Conservation (phyloP, 2,888 invertebrate species). For the Oligia fasciuncula region DNA sequence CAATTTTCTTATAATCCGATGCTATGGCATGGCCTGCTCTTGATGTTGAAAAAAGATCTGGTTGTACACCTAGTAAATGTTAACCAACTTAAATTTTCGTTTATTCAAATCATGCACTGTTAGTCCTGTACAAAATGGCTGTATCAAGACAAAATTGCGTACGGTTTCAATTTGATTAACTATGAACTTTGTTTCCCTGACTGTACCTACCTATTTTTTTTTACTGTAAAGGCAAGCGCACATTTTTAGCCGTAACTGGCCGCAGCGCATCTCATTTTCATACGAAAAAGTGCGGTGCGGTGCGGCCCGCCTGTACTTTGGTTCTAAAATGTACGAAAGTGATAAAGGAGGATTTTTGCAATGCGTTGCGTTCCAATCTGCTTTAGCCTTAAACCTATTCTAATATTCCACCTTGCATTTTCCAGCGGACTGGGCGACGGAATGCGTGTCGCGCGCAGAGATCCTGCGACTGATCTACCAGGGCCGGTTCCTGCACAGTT, state of each 20-base stretch:
- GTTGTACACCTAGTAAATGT: background rate
- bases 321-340: background rate
- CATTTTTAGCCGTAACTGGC: background rate
- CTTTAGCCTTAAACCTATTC: background rate
- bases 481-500: constrained; percentile 99
- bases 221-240: background rate
- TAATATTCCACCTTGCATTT: constrained; percentile 11
- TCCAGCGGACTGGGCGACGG: constrained; percentile 98
- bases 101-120: background rate
- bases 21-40: background rate
- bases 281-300: background rate
- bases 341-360: background rate
- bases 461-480: constrained; percentile 99
- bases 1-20: background rate
- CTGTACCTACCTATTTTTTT: background rate
- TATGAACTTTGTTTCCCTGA: too few species aligned
- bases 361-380: background rate
- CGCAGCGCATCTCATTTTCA: background rate
- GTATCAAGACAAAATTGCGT: background rate
- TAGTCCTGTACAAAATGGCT: background rate
- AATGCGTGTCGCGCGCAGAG: constrained; percentile 98
- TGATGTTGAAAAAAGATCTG: background rate
- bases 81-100: too few species aligned
- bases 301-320: too few species aligned
- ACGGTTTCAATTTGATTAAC: background rate